These are phyloP conservation scores for Chrysolina haemoptera DNA, from an alignment of 2,888 invertebrate species.

Conservation along the genomic window DNA sequence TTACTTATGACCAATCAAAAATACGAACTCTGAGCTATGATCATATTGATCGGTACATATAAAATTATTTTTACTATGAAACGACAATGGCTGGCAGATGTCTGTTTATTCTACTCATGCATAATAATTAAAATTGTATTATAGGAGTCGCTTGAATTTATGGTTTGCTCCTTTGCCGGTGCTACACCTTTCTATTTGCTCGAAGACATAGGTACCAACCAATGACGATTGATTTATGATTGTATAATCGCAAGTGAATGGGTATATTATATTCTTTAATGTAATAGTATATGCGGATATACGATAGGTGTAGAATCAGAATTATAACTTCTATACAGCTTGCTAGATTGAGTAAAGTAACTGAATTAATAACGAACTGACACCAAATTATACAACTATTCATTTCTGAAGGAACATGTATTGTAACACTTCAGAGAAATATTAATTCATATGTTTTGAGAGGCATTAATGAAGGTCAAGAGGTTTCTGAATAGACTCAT, in stretches of 20 bases:
- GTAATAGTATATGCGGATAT: too few species aligned
- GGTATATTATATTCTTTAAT: too few species aligned
- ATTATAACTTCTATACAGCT: too few species aligned
- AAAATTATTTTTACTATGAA: conserved; percentile 58
- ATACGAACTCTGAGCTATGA: conserved; percentile 53
- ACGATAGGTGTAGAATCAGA: too few species aligned
- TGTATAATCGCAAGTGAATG: conserved; percentile 16
- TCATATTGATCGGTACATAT: conserved; percentile 51
- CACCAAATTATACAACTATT: too few species aligned
- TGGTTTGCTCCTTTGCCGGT: conserved; percentile 30
- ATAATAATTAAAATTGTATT: conserved; percentile 52
- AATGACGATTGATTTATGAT: conserved; percentile 32
- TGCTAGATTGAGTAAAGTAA: too few species aligned
- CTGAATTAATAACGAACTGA: too few species aligned
- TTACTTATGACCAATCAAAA: conserved; percentile 60
- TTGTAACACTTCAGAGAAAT: too few species aligned
- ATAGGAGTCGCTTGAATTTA: conserved; percentile 39
- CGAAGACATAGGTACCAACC: conserved; percentile 28
- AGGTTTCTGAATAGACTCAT: too few species aligned
- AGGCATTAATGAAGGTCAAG: too few species aligned
- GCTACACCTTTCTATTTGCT: conserved; percentile 31
- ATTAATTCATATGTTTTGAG: too few species aligned
- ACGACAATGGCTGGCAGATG: conserved; percentile 57
- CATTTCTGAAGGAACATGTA: too few species aligned
- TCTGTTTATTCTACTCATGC: conserved; percentile 49